Base-by-base conservation (phyloP, 2,113 vertebrate species). In the Piprites chloris region DNA sequence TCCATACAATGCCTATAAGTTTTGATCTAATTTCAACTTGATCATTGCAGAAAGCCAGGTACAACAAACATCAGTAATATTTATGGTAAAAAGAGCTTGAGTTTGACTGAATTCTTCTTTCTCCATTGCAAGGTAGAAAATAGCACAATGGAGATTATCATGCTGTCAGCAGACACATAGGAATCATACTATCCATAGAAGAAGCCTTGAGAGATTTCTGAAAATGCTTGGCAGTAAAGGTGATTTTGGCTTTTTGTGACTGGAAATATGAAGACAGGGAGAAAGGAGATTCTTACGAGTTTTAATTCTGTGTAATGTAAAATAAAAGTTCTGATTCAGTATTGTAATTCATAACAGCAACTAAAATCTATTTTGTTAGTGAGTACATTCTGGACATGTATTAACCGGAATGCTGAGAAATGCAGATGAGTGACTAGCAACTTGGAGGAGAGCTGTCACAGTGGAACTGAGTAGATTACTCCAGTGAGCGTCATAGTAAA, bases 361-460 rank as follows among this genome's bases (percentile, higher is more conserved):
- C 59, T 66, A 55, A 13, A 58, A 58, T 47, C n/a, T 56, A 1
- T 76, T 92, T 83, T 10, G 8, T 49, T 58, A 32, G 24, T 28
- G 65, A 69, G 13, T 52, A 12, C 20, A 4, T 80, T 56, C 59
- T 84, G 42, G 24, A 44, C 9, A 7, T 12, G 5, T n/a, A 8
- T 76, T 85, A 85, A 55, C 30, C 44, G 63, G 17, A 68, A 59
- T 33, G 44, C 58, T 90, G 71, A 88, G 75, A 75, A 79, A 52
- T 32, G 21, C 0, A 0, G 26, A 50, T n/a, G 44, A 65, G 22
- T 1, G 0, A 47, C 58, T 59, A 53, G 14, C 30, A 49, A 4
- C 53, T 69, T 73, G 49, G 41, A 73, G 53, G 28, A 76, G 14
- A 65, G 11, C 41, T 76, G 49, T 79, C 66, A 73, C 16, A 23